Evolutionary conservation across 2,797 vertebrate species (phyloP).

Genomic region (Lacerta bilineata): DNA sequence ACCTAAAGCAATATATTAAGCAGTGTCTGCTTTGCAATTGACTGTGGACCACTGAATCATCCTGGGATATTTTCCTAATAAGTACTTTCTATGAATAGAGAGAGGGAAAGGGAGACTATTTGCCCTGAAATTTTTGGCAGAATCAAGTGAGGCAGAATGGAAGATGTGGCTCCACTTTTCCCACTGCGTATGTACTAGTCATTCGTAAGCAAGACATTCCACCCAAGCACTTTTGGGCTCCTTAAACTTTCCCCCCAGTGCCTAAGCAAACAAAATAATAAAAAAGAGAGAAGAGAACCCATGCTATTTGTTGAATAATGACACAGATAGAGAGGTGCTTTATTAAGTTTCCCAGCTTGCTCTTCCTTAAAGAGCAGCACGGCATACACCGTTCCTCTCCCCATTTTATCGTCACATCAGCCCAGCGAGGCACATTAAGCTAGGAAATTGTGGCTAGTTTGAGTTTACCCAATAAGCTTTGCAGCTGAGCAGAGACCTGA

Average conservation of each 20-base stretch:
- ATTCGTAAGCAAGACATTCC: slow-evolving; percentile 57
- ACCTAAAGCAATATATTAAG: slow-evolving; percentile 53
- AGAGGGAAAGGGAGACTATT: slow-evolving; percentile 53
- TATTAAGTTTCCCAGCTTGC: neutral
- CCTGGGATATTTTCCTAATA: slow-evolving; percentile 71
- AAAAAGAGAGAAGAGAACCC: neutral
- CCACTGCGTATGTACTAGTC: slow-evolving; percentile 61
- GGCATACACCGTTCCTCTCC: neutral
- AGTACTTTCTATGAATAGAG: slow-evolving; percentile 70
- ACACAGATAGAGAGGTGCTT: neutral
- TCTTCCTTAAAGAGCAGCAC: neutral
- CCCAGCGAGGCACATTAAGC: too few relatives aligned
- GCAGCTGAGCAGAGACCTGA: neutral
- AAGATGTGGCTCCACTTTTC: slow-evolving; percentile 70
- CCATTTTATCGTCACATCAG: too few relatives aligned
- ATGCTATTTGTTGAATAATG: neutral
- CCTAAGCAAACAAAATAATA: neutral
- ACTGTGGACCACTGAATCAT: slow-evolving; percentile 72
- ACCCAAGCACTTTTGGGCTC: slow-evolving; percentile 40
- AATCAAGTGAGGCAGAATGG: slow-evolving; percentile 55
- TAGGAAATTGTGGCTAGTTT: neutral
- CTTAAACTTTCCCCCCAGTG: slow-evolving; percentile 10
- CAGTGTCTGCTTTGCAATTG: slow-evolving; percentile 62
- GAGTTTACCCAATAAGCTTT: neutral
- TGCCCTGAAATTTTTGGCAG: slow-evolving; percentile 61